phyloP scores from a whole-genome alignment of 1,140 invertebrate species.

The Zaprionus gabonicus region DNA sequence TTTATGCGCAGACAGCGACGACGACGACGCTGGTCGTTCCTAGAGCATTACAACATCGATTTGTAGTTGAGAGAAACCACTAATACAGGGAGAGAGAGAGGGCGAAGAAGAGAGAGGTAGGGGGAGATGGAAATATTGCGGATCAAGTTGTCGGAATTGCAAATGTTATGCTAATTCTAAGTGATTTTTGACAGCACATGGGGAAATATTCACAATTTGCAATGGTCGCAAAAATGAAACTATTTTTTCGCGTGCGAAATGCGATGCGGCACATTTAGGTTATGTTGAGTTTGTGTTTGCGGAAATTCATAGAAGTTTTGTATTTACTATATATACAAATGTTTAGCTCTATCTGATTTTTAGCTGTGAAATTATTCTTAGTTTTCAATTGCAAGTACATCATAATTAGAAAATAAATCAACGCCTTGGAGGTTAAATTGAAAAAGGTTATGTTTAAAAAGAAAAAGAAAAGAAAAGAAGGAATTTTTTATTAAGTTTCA shows the following conservation, averaged over 20 bases:
- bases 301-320: too few species aligned
- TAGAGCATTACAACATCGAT: constrained; percentile 1
- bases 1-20: constrained; percentile 24
- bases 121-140: neutral
- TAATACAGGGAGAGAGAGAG: neutral
- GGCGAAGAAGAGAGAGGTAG: neutral
- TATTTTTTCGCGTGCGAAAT: neutral
- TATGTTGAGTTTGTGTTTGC: neutral
- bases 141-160: constrained; percentile 6
- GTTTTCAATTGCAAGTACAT: too few species aligned
- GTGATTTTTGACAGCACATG: constrained; percentile 13
- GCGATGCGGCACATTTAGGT: neutral
- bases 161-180: constrained; percentile 11
- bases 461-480: too few species aligned
- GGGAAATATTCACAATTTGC: neutral
- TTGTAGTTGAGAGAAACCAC: constrained; percentile 11
- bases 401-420: too few species aligned
- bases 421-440: too few species aligned
- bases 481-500: too few species aligned
- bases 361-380: too few species aligned
- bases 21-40: neutral
- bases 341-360: too few species aligned
- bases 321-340: too few species aligned
- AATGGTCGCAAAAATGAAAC: neutral
- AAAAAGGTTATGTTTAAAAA: too few species aligned